Evolutionary conservation across 2,888 invertebrate species (phyloP), one percentile per base, ranked within the genome.

Genomic region (Ischnus inquisitorius): DNA sequence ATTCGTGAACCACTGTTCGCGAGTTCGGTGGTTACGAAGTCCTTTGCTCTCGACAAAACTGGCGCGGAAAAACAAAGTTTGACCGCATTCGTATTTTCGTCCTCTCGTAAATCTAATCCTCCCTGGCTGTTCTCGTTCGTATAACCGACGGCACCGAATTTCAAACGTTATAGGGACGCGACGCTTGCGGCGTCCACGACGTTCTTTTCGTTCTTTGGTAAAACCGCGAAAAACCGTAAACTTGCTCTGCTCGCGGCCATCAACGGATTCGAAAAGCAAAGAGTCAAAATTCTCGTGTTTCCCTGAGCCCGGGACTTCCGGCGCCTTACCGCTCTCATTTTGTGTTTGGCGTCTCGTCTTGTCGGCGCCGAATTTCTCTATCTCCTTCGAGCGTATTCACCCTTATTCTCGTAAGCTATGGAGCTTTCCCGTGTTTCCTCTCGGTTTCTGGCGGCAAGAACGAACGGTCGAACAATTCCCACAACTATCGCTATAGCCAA

Each of bases 291-390:
- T 67, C 34, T 41, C 22, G 6, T 39, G 34, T 25, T 57, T 43
- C 69, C 54, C 48, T 57, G 71, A 69, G 68, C 77, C 67, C 62
- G 72, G 51, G 39, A 72, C 72, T 83, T 80, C 72, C 77, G 80
- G 72, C 76, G 83, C 76, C 83, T 72, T 72, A 72, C 51, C 69
- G 69, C 48, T 69, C 69, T 57, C 65, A 39, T 79, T 79, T 79
- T 43, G 65, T 43, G 34, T 46, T 39, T 39, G 16, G 34, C 65
- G 79, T 79, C 79, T 57, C 79, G 79, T 72, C 67, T 76, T 25
- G 43, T 10, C 76, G 83, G 83, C 83, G 83, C 83, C 57, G 1
- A 48, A 19, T 28, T 67, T 28, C 62, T 28, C 75, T 48, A 34
- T 64, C 74, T 48, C 12, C 34, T 28, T 43, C 25, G 4, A 46